These are phyloP conservation scores for Buteo buteo DNA, from an alignment of 2,113 vertebrate species.

Conservation along the genomic window DNA sequence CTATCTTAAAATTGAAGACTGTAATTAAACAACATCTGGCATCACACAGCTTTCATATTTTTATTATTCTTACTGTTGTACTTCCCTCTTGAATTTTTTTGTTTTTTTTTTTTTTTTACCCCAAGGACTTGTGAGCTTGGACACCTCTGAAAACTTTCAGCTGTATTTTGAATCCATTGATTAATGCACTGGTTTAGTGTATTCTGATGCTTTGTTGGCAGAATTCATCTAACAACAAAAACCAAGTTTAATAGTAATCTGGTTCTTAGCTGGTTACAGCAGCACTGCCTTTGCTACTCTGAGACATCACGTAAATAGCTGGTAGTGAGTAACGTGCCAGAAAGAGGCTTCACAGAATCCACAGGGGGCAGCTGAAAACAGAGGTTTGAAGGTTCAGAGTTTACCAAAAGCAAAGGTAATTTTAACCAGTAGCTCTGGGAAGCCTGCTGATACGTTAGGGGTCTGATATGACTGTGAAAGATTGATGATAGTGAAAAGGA, in stretches of 20 bases:
- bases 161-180: background rate
- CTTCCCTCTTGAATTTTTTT: background rate
- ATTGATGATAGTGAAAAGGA: constrained; percentile 68
- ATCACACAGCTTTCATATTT: background rate
- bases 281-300: constrained; percentile 25
- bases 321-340: constrained; percentile 68
- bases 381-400: constrained; percentile 63
- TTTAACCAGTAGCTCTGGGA: constrained; percentile 72
- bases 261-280: background rate
- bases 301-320: constrained; percentile 49
- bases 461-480: constrained; percentile 66
- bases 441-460: constrained; percentile 64
- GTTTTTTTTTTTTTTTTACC: background rate
- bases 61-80: background rate
- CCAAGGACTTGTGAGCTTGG: background rate
- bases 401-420: constrained; percentile 71
- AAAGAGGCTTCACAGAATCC: constrained; percentile 61
- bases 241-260: background rate
- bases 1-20: background rate
- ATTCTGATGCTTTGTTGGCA: background rate
- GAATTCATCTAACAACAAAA: background rate
- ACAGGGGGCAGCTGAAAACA: constrained; percentile 69
- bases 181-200: background rate
- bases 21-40: background rate
- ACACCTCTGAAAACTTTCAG: background rate